A percentile compares a stretch with the other conserved stretches of the same genome.
Evolutionary conservation across 2,888 invertebrate genomes (phyloP).

Genomic region (Ethmia dodecea): DNA sequence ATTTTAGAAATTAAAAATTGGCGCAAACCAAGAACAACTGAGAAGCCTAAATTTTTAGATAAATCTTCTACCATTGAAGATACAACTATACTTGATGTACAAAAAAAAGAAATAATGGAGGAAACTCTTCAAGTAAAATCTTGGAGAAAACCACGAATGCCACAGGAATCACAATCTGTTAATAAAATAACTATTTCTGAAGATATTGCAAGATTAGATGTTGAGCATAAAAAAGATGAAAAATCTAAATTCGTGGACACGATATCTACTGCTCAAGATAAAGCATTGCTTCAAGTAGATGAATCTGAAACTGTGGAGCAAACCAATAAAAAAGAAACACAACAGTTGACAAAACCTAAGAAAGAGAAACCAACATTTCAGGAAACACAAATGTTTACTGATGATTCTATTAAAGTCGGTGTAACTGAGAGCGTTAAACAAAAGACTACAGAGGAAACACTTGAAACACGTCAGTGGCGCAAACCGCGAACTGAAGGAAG

Average conservation of each 20-base stretch:
- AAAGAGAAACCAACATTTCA: constrained; percentile 26
- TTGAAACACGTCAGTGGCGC: constrained; percentile 17
- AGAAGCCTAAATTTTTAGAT: constrained; percentile 13
- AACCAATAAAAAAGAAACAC: constrained; percentile 21
- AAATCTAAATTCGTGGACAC: constrained; percentile 19
- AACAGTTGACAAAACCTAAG: constrained; percentile 44
- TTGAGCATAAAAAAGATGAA: constrained; percentile 9
- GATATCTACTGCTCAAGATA: constrained; percentile 26
- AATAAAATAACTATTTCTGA: constrained; percentile 18
- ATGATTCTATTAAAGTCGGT: constrained; percentile 8
- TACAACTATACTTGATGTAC: constrained; percentile 3
- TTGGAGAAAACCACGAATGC: constrained; percentile 42
- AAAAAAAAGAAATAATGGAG: constrained; percentile 23
- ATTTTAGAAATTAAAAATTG: constrained; percentile 17
- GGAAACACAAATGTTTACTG: constrained; percentile 10
- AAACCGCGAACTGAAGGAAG: constrained; percentile 27
- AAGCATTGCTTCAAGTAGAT: constrained; percentile 23
- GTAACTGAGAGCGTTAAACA: constrained; percentile 3
- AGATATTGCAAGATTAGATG: constrained; percentile 3
- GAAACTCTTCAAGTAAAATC: constrained; percentile 31
- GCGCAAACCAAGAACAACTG: constrained; percentile 16
- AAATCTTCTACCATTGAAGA: constrained; percentile 1
- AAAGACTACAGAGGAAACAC: constrained; percentile 9
- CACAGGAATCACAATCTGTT: constrained; percentile 14
- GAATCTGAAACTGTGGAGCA: constrained; percentile 12